Conservation (phyloP, 2,888 invertebrate species). For the Eurois occulta region DNA sequence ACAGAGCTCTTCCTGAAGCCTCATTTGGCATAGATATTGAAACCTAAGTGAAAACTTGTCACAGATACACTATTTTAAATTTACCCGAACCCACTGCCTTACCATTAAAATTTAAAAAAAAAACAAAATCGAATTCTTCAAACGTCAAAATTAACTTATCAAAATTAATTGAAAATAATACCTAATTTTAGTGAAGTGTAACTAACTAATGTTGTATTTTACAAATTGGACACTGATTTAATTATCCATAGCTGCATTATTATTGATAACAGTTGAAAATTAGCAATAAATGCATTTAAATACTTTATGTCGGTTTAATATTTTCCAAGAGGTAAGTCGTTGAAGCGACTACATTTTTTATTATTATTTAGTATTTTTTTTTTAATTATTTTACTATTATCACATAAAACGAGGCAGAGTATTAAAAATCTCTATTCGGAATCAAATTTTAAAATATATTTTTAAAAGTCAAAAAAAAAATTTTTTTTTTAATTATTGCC, state of each 20-base stretch:
- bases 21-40: conserved; percentile 9
- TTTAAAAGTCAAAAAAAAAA: not conserved
- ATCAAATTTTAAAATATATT: not conserved
- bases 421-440: not conserved
- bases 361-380: not conserved
- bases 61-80: not conserved
- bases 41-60: not conserved
- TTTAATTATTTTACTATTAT: too few species aligned
- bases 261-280: conserved; percentile 1
- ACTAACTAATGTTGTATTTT: conserved; percentile 20
- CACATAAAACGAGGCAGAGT: not conserved
- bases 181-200: not conserved
- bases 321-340: not conserved
- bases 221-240: conserved; percentile 33
- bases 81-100: not conserved
- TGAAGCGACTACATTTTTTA: not conserved
- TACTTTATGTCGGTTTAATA: not conserved
- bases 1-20: not conserved
- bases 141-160: not conserved
- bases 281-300: not conserved
- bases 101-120: not conserved
- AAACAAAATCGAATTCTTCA: not conserved
- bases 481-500: not conserved
- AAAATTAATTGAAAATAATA: not conserved
- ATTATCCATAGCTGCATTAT: not conserved